Percentiles rank a stretch among this genome's conserved stretches.
phyloP scores from a whole-genome alignment of 2,113 vertebrate species.

The Ictalurus furcatus region DNA sequence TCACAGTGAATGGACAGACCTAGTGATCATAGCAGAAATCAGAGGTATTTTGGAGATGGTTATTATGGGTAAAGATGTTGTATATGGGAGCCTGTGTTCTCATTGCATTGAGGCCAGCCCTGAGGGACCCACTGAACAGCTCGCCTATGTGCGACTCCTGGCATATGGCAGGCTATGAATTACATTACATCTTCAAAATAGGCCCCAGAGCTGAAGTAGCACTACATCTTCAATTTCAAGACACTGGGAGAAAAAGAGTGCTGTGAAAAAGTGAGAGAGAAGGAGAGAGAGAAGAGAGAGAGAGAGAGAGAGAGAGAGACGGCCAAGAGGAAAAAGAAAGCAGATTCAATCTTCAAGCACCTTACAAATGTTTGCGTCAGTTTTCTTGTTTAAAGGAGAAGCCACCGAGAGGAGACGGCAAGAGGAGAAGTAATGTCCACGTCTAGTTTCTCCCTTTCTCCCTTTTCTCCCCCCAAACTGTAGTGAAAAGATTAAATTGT shows the following conservation, averaged over 20 bases:
- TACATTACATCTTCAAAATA: constrained; percentile 77
- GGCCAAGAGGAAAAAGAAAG: constrained; percentile 64
- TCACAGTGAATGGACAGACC: constrained; percentile 35
- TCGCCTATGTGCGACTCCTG: constrained; percentile 45
- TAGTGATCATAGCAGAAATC: constrained; percentile 31
- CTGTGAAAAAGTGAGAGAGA: constrained; percentile 42
- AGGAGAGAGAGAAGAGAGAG: constrained; percentile 51
- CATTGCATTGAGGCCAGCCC: constrained; percentile 45
- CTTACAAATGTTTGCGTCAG: constrained; percentile 78
- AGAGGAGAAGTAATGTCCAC: constrained; percentile 64
- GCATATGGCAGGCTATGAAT: constrained; percentile 69
- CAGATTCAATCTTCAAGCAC: constrained; percentile 77
- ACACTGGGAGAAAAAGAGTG: constrained; percentile 61
- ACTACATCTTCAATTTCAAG: constrained; percentile 78
- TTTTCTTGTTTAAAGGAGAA: constrained; percentile 76
- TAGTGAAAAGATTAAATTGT: constrained; percentile 99
- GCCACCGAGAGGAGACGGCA: constrained; percentile 58
- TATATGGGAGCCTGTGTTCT: constrained; percentile 42
- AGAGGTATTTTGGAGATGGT: constrained; percentile 35
- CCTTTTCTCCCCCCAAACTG: constrained; percentile 84
- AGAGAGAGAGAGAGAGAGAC: constrained; percentile 56
- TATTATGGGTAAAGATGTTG: constrained; percentile 41
- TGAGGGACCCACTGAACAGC: constrained; percentile 41
- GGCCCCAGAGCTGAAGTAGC: constrained; percentile 73
- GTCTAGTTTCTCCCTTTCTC: constrained; percentile 38